Evolutionary conservation across 2,888 invertebrate genomes (phyloP), one percentile per base, ranked within the genome.

Genomic region (Sylvicola fuscatus): DNA sequence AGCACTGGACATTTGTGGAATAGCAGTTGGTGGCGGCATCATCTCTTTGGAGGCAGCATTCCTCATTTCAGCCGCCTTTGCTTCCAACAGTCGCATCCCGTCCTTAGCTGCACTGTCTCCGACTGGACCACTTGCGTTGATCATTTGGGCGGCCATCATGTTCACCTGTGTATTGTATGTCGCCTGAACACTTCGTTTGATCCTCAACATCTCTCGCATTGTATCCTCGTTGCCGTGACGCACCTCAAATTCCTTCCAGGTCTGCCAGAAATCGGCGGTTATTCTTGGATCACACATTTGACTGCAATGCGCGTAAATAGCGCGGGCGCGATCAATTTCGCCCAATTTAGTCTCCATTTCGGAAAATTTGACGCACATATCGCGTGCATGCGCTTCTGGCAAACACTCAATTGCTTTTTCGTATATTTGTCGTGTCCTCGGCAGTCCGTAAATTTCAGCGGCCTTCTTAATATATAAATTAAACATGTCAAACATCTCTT

Each of bases 211-310:
- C 64, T 98, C 97, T 32, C 95, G 68, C 74, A 99, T 90, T 1
- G 98, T 99, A 52, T 99, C 98, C 58, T 98, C 97, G 61, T 98
- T 99, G 12, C 98, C 98, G 60, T 98, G 97, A 33, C 87, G 73
- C 13, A 97, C 87, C 64, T 99, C 98, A 63, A 99, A 99, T 50
- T 97, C 93, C 56, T 95, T 93, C 98, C 98, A 99, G 2, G 86
- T 84, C 52, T 89, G 84, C 97, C 98, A 98, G 58, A 98, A 99
- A 38, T 84, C 80, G 1, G 74, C 72, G 3, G 90, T 87, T 7
- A 93, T 92, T 53, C 98, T 72, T 2, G 98, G 98, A 66, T 99
- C 98, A 59, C 95, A 97, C 59, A 97, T 89, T 66, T 99, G 97
- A 47, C 95, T 92, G 51, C 95, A 95, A 57, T 99, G 95, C 0